Evolutionary conservation across 2,888 invertebrate genomes (phyloP).

Genomic region (Podabrus alpinus): DNA sequence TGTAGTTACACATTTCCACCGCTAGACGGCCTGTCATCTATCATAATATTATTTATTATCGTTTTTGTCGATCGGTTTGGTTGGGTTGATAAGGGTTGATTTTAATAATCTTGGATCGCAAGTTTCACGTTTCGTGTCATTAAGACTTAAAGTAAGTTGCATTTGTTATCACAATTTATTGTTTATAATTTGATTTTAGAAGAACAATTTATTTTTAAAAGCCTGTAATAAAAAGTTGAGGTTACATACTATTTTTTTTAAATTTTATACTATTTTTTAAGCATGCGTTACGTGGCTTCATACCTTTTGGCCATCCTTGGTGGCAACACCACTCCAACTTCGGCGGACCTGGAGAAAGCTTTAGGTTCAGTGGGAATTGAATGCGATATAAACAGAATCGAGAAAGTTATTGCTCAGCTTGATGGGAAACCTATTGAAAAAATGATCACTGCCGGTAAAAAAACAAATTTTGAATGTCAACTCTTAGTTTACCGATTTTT

Average conservation of each 20-base stretch:
- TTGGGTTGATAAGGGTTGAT: background rate
- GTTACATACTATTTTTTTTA: slow-evolving; percentile 1
- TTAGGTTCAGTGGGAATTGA: slow-evolving; percentile 96
- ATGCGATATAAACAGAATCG: slow-evolving; percentile 82
- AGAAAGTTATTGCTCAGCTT: slow-evolving; percentile 83
- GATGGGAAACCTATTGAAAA: slow-evolving; percentile 91
- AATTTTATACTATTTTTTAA: slow-evolving; percentile 45
- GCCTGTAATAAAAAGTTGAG: too few species aligned
- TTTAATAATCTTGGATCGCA: background rate
- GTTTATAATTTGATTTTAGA: too few species aligned
- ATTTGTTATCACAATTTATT: slow-evolving; percentile 18
- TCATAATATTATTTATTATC: background rate
- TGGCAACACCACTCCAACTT: slow-evolving; percentile 81
- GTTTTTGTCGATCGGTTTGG: background rate
- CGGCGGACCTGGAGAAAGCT: slow-evolving; percentile 90
- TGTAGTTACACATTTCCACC: background rate
- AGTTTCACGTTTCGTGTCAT: slow-evolving; percentile 78
- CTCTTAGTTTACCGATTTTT: background rate
- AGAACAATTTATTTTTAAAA: too few species aligned
- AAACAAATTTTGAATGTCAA: too few species aligned
- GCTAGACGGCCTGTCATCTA: background rate
- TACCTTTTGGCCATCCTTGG: slow-evolving; percentile 93
- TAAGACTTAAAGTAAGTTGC: slow-evolving; percentile 79
- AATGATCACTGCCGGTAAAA: slow-evolving; percentile 72
- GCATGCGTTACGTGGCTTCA: slow-evolving; percentile 99